Percentiles rank a stretch among this genome's conserved stretches.
These are phyloP conservation scores for Pyrrhosoma nymphula DNA, from an alignment of 2,888 invertebrate species.

Conservation along the genomic window DNA sequence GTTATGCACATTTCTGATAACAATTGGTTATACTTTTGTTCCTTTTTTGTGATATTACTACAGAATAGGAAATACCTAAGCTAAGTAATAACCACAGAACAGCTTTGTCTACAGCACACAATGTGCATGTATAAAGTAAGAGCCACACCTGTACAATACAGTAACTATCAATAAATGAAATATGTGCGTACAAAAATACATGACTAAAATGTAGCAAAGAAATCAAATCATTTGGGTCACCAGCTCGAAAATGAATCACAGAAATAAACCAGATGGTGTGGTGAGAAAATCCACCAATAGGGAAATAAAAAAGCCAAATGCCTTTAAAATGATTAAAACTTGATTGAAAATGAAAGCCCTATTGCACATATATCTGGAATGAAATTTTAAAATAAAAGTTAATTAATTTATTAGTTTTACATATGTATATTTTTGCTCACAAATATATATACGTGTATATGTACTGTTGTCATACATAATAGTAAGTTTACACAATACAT, in stretches of 20 bases:
- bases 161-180: constrained; percentile 13
- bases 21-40: not conserved
- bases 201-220: not conserved
- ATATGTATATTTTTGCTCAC: not conserved
- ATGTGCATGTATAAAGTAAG: not conserved
- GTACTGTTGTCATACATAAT: constrained; percentile 24
- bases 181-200: constrained; percentile 20
- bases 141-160: constrained; percentile 7
- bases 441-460: constrained; percentile 62
- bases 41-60: not conserved
- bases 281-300: not conserved
- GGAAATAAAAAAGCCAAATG: not conserved
- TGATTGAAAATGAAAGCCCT: not conserved
- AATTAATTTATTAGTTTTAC: not conserved
- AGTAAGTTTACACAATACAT: constrained; percentile 24
- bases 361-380: constrained; percentile 22
- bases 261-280: not conserved
- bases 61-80: not conserved
- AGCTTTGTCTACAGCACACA: not conserved
- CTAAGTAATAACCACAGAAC: not conserved
- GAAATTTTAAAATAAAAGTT: constrained; percentile 4
- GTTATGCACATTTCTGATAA: not conserved
- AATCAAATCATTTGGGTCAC: not conserved
- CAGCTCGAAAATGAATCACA: not conserved
- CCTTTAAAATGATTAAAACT: not conserved